Base-by-base conservation (phyloP, 2,888 invertebrate species). In the Drosophila hamatofila region DNA sequence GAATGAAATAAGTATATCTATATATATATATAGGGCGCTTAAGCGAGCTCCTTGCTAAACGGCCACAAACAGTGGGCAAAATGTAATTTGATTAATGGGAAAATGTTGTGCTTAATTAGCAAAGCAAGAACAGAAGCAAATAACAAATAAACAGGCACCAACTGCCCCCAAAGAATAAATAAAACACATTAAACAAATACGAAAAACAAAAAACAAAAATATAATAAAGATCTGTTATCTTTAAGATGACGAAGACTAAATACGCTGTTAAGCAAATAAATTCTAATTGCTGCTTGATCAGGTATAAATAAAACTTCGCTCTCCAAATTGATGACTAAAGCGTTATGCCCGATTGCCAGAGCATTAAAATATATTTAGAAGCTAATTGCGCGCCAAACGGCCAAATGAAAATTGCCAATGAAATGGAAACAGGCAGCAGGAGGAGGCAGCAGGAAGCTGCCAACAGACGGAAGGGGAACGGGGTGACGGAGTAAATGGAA, bases 31-130 rank as follows among this genome's bases (percentile, higher is more conserved):
- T 27, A 27, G 18, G 39, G 16, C 42, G 52, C 54, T 64, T 48
- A 54, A 33, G 52, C 37, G 27, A 63, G 35, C 30, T 46, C 39
- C 66, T 21, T 33, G 57, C 51, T 72, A 74, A 72, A 70, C 66
- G 69, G 54, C 52, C 62, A 58, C 61, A 55, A 52, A 69, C 44
- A 48, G 57, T 35, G 51, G 39, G 23, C 64, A 62, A 72, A 66
- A 88, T 78, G 52, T 75, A 79, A 90, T 90, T 90, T 91, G 88
- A 90, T 91, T 91, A 90, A 91, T 90, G 85, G 74, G 64, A 72
- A 83, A 87, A 83, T 78, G 80, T 83, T 82, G 83, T 74, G 88
- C 88, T 87, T 85, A 90, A 91, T 90, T 90, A 89, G 88, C 49
- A 80, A 46, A 68, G 59, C 57, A 64, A 62, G 56, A 55, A 27